These are phyloP conservation scores for Epirrhoe alternata DNA, from an alignment of 2,888 invertebrate species.

Conservation along the genomic window DNA sequence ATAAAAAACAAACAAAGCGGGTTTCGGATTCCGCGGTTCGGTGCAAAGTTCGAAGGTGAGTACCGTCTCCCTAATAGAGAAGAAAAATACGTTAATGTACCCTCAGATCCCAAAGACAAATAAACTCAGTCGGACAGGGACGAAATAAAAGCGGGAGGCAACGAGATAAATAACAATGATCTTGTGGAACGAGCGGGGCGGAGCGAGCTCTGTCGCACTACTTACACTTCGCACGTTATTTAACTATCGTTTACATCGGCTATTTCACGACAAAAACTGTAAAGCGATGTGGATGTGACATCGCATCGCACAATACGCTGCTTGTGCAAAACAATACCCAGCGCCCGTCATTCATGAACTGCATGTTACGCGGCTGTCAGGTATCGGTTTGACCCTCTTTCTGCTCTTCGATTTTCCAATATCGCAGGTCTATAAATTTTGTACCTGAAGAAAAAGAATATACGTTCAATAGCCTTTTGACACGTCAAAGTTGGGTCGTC, in stretches of 20 bases:
- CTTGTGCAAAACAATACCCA: constrained; percentile 61
- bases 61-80: constrained; percentile 82
- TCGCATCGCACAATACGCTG: constrained; percentile 55
- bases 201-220: constrained; percentile 59
- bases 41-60: constrained; percentile 80
- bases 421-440: constrained; percentile 12
- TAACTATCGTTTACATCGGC: constrained; percentile 53
- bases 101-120: constrained; percentile 83
- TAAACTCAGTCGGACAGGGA: constrained; percentile 79
- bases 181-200: constrained; percentile 59
- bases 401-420: constrained; percentile 25
- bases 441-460: constrained; percentile 14
- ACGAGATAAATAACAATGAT: constrained; percentile 82
- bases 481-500: neutral
- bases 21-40: constrained; percentile 69
- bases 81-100: constrained; percentile 85
- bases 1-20: constrained; percentile 78
- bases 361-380: constrained; percentile 57
- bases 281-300: constrained; percentile 35
- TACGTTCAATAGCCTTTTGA: constrained; percentile 7
- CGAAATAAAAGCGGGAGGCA: constrained; percentile 80
- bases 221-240: constrained; percentile 64
- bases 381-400: constrained; percentile 33
- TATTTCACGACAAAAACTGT: constrained; percentile 37
- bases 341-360: constrained; percentile 56